phyloP scores from a whole-genome alignment of 30 jellyfish, hydroid and myxozoan species.

The Pelagia noctiluca region DNA sequence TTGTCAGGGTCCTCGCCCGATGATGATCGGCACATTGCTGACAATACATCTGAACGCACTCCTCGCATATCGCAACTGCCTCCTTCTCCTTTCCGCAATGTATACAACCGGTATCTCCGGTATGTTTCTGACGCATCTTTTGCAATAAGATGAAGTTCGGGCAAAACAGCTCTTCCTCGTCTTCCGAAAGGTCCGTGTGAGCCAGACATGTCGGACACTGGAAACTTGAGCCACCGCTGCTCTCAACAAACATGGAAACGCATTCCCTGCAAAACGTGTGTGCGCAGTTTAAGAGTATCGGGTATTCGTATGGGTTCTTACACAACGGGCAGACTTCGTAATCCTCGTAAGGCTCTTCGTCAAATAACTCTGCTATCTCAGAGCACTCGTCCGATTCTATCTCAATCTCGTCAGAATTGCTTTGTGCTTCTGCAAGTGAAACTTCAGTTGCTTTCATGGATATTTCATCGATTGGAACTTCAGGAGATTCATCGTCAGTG shows the following conservation, averaged over 20 bases:
- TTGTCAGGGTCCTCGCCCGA: conserved; percentile 47
- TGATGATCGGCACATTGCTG: conserved; percentile 80
- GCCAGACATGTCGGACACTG: conserved; percentile 87
- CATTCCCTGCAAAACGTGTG: conserved; percentile 98
- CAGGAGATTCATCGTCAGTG: too few species aligned
- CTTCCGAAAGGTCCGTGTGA: conserved; percentile 61
- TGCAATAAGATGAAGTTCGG: conserved; percentile 86
- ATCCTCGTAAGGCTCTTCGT: not conserved
- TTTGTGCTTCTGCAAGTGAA: not conserved
- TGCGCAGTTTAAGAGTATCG: conserved; percentile 84
- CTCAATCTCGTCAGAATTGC: not conserved
- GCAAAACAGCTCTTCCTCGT: conserved; percentile 96
- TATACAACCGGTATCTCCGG: conserved; percentile 50
- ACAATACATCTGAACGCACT: conserved; percentile 85
- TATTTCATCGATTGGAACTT: too few species aligned
- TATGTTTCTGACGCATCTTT: conserved; percentile 23
- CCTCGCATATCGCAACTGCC: conserved; percentile 75
- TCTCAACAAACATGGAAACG: conserved; percentile 82
- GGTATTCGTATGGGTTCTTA: conserved; percentile 64
- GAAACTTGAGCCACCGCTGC: conserved; percentile 65
- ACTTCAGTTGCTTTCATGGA: not conserved
- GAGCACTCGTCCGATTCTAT: not conserved
- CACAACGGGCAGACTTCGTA: conserved; percentile 76
- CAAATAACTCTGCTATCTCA: not conserved
- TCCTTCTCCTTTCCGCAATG: conserved; percentile 65